phyloP scores from a whole-genome alignment of 2,113 vertebrate genomes.

The Polyodon spathula region DNA sequence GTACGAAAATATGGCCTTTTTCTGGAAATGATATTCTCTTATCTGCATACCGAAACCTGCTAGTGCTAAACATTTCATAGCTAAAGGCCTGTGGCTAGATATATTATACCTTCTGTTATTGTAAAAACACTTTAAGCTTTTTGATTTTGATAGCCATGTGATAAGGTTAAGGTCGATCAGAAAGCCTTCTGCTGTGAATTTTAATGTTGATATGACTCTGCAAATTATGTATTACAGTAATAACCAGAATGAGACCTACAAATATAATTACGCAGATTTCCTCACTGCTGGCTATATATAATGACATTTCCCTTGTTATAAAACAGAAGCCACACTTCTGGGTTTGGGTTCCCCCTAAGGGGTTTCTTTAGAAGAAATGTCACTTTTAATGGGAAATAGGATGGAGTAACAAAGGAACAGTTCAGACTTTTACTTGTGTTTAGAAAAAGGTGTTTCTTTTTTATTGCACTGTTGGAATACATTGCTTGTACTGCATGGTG shows the following conservation, averaged over 20 bases:
- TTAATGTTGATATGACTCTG: conserved; percentile 25
- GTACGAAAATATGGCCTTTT: background rate
- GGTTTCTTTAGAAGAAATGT: conserved; percentile 69
- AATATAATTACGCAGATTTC: conserved; percentile 64
- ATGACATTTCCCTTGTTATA: conserved; percentile 60
- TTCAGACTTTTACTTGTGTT: conserved; percentile 38
- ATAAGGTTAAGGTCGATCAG: conserved; percentile 10
- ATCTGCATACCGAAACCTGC: too few species aligned
- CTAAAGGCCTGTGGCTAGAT: too few species aligned
- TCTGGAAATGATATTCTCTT: too few species aligned
- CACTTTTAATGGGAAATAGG: conserved; percentile 73
- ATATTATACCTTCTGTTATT: too few species aligned
- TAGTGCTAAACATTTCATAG: too few species aligned
- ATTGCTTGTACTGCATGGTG: conserved; percentile 37
- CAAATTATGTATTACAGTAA: conserved; percentile 43
- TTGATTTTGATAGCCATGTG: background rate
- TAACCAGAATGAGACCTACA: conserved; percentile 55
- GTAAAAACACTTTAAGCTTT: background rate
- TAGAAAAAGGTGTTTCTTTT: conserved; percentile 46
- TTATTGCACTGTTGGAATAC: conserved; percentile 36
- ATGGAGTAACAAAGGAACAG: conserved; percentile 63
- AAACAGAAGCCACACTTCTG: conserved; percentile 48
- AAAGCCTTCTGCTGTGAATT: conserved; percentile 1
- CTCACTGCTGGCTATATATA: conserved; percentile 57
- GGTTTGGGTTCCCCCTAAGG: conserved; percentile 55